A percentile compares a stretch with the other conserved stretches of the same genome.
phyloP scores from a whole-genome alignment of 2,113 vertebrate species.

The Callipepla californica region DNA sequence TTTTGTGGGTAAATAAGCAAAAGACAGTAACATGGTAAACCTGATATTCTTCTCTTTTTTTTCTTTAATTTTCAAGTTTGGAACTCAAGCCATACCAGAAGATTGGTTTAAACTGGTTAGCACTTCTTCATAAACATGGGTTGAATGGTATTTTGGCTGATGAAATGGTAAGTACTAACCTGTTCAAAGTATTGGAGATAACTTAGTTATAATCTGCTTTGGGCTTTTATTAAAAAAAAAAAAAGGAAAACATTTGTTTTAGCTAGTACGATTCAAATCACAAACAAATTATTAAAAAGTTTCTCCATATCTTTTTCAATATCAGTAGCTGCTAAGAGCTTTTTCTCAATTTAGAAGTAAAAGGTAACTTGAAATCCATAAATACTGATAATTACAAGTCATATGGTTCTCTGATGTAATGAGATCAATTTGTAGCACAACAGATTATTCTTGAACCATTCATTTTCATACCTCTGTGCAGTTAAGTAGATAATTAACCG shows the following conservation, averaged over 20 bases:
- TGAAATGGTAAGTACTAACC: constrained; percentile 91
- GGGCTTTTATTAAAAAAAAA: not conserved
- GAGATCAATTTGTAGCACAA: not conserved
- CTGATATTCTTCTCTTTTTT: constrained; percentile 54
- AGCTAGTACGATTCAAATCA: not conserved
- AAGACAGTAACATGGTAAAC: not conserved
- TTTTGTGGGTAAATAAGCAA: not conserved
- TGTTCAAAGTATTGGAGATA: rapidly evolving
- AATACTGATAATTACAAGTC: not conserved
- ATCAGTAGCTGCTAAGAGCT: not conserved
- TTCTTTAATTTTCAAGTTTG: constrained; percentile 74
- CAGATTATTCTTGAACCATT: not conserved
- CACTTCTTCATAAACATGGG: constrained; percentile 90
- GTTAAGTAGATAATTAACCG: not conserved
- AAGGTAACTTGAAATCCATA: not conserved
- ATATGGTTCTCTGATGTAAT: not conserved
- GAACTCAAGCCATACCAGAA: constrained; percentile 94
- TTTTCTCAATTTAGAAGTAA: not conserved
- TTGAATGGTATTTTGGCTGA: constrained; percentile 96
- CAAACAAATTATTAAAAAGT: not conserved
- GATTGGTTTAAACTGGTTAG: constrained; percentile 96
- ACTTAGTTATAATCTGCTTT: not conserved
- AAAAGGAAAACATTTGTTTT: not conserved
- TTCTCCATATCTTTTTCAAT: not conserved
- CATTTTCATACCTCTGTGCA: not conserved